Evolutionary conservation across 2,797 vertebrate genomes (phyloP).

Genomic region (Argyrosomus regius): DNA sequence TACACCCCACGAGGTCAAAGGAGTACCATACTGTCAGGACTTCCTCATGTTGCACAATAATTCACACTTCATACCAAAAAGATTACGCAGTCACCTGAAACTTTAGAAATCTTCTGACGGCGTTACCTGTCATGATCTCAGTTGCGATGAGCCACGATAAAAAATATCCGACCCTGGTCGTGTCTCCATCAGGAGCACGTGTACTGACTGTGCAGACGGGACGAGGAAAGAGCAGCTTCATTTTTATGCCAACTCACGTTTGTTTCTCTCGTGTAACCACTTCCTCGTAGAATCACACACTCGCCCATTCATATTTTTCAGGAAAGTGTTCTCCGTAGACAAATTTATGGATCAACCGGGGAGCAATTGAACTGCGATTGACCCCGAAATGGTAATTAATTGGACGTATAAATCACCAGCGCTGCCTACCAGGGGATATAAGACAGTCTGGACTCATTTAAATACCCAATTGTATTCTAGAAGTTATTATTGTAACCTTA

Average conservation of each 20-base stretch:
- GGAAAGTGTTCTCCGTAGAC: conserved; percentile 13
- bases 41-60: neutral
- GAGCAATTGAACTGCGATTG: conserved; percentile 47
- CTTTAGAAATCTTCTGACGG: neutral
- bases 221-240: neutral
- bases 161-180: neutral
- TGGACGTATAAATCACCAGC: conserved; percentile 48
- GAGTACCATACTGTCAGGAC: neutral
- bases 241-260: neutral
- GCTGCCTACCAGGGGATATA: conserved; percentile 10
- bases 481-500: conserved; percentile 38
- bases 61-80: neutral
- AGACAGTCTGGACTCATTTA: conserved; percentile 42
- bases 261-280: neutral
- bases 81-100: neutral
- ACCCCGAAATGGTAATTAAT: conserved; percentile 59
- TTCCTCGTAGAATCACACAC: neutral
- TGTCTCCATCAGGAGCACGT: neutral
- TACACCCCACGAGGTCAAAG: neutral
- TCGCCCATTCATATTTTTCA: conserved; percentile 10
- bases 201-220: neutral
- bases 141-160: neutral
- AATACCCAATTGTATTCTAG: conserved; percentile 30
- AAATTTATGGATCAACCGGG: conserved; percentile 14
- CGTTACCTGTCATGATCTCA: neutral